Evolutionary conservation across 2,113 vertebrate genomes (phyloP).

Genomic region (Catharus minimus): DNA sequence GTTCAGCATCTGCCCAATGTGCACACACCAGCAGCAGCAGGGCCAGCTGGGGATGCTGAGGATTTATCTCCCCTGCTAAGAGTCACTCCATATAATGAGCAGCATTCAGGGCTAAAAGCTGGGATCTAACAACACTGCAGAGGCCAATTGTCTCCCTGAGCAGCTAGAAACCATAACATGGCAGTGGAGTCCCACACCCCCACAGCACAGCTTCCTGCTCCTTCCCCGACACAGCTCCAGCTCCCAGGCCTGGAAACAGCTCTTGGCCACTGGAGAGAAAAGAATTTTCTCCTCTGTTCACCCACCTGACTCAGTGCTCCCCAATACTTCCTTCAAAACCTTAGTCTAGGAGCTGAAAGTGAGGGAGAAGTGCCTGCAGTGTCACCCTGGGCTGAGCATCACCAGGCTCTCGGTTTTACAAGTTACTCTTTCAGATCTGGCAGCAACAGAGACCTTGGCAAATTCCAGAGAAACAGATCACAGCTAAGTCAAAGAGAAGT

Average conservation of each 20-base stretch:
- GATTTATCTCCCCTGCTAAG: not conserved
- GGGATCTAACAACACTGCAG: not conserved
- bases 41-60: not conserved
- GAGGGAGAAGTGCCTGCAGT: not conserved
- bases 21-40: not conserved
- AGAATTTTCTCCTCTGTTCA: not conserved
- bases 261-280: not conserved
- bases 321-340: not conserved
- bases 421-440: not conserved
- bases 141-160: not conserved
- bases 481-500: not conserved
- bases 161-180: not conserved
- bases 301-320: not conserved
- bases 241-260: constrained; percentile 1
- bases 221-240: not conserved
- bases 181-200: not conserved
- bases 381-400: not conserved
- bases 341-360: not conserved
- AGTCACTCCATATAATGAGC: not conserved
- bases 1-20: not conserved
- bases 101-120: not conserved
- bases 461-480: not conserved
- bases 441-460: not conserved
- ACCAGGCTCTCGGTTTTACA: not conserved
- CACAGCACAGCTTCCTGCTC: not conserved